Percentiles rank a stretch among this genome's conserved stretches.
Evolutionary conservation across 2,797 vertebrate genomes (phyloP).

Genomic region (Gallinago solitaria): DNA sequence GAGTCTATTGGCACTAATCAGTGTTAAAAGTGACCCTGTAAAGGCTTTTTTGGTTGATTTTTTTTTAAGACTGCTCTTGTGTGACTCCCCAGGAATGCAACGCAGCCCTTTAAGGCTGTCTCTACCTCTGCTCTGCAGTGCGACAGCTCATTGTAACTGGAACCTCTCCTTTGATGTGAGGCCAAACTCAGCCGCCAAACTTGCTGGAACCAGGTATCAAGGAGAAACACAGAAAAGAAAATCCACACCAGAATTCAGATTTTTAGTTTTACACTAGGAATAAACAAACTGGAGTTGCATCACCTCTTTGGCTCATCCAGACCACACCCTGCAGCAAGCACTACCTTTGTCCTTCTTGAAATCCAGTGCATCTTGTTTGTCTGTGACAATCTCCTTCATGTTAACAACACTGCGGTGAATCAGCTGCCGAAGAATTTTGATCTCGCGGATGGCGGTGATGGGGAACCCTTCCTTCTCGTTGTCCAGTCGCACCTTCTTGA

Average conservation of each 20-base stretch:
- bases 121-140: neutral
- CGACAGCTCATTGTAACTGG: neutral
- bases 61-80: neutral
- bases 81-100: neutral
- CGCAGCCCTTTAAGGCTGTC: fast-evolving
- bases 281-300: neutral
- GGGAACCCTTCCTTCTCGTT: conserved; percentile 99
- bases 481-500: conserved; percentile 98
- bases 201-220: fast-evolving
- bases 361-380: conserved; percentile 98
- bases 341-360: conserved; percentile 99
- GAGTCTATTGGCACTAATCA: neutral
- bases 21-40: neutral
- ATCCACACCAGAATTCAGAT: neutral
- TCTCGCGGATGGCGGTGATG: conserved; percentile 98
- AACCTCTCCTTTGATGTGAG: neutral
- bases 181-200: neutral
- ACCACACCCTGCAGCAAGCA: neutral
- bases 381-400: conserved; percentile 99
- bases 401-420: conserved; percentile 98
- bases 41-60: neutral
- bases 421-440: conserved; percentile 96
- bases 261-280: neutral
- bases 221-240: neutral
- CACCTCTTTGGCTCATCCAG: neutral